These are phyloP conservation scores for Dysdera silvatica DNA, from an alignment of 1,140 invertebrate species.

Conservation along the genomic window DNA sequence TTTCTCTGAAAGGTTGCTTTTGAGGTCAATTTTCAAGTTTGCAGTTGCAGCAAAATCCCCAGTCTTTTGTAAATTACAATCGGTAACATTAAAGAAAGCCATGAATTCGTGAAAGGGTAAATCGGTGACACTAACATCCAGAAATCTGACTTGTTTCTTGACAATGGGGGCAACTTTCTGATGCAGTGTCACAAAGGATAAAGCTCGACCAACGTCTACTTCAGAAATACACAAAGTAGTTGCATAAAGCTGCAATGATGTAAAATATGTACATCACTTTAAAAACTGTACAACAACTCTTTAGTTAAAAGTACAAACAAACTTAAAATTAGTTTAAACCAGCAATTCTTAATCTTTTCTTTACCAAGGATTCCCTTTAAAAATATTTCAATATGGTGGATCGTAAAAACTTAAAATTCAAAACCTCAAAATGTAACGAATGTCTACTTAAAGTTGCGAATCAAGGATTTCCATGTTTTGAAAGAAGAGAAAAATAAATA, in stretches of 20 bases:
- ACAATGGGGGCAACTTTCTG: conserved; percentile 11
- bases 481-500: too few species aligned
- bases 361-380: not conserved
- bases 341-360: not conserved
- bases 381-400: not conserved
- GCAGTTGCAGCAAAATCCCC: conserved; percentile 7
- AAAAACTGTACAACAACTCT: too few species aligned
- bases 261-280: not conserved
- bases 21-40: conserved; percentile 27
- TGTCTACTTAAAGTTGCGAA: too few species aligned
- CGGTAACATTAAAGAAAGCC: conserved; percentile 19
- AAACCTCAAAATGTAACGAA: too few species aligned
- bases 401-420: not conserved
- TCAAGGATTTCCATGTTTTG: too few species aligned
- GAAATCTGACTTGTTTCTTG: conserved; percentile 18
- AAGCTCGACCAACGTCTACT: conserved; percentile 34
- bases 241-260: conserved; percentile 15
- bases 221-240: conserved; percentile 33
- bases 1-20: conserved; percentile 8
- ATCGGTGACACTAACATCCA: conserved; percentile 14
- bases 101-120: conserved; percentile 27
- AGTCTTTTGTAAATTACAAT: conserved; percentile 22
- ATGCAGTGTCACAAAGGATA: conserved; percentile 31
- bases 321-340: not conserved
- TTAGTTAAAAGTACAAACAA: too few species aligned